Evolutionary conservation across 2,113 vertebrate species (phyloP).

Genomic region (Istiophorus platypterus): DNA sequence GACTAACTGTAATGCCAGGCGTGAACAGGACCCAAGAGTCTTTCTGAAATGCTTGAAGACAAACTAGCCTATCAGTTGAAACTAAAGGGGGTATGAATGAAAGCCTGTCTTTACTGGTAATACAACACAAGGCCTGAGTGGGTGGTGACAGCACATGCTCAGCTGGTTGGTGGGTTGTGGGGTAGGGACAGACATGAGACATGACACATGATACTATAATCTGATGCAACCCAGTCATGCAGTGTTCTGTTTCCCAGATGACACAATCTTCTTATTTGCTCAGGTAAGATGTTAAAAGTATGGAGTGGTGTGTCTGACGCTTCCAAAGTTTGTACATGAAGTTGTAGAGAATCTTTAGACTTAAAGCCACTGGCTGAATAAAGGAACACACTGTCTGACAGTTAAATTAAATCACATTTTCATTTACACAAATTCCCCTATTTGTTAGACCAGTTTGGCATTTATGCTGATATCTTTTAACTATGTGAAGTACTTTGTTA

Average conservation of each 20-base stretch:
- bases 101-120: not conserved
- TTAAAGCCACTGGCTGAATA: not conserved
- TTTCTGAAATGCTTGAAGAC: not conserved
- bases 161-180: not conserved
- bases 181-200: not conserved
- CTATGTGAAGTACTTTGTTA: not conserved
- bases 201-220: not conserved
- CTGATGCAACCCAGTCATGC: constrained; percentile 6
- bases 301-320: not conserved
- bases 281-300: not conserved
- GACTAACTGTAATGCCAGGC: no score
- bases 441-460: no score
- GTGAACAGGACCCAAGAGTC: no score
- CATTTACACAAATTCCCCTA: not conserved
- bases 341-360: no score
- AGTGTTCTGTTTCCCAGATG: not conserved
- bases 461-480: not conserved
- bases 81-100: not conserved
- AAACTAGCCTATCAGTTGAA: not conserved
- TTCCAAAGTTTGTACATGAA: not conserved
- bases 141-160: not conserved
- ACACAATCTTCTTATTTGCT: not conserved
- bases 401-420: not conserved
- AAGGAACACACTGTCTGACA: not conserved
- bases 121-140: not conserved